Base-by-base conservation (phyloP, 2,888 invertebrate species). In the Philopedon plagiatum region DNA sequence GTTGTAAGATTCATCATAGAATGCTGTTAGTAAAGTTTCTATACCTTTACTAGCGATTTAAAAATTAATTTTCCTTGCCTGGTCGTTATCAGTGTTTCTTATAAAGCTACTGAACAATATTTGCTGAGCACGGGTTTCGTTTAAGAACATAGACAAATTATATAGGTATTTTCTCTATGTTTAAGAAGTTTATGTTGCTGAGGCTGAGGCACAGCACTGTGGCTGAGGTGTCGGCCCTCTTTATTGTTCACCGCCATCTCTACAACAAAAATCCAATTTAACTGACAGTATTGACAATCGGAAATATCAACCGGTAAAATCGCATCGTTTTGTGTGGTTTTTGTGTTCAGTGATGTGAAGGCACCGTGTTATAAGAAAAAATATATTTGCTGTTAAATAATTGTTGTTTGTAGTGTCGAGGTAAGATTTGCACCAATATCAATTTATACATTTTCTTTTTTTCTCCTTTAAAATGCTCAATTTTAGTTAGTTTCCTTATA, bases 281-380 rank as follows among this genome's bases (percentile, higher is more conserved):
- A 15, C 5, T 57, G 57, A 58, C 46, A 64, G 32, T 32, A 9
- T 26, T 66, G 58, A 65, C 61, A 61, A 46, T 39, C 11, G n/a
- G 29, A 11, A 29, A 18, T 37, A 13, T 54, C 68, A 61, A 62
- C 57, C 62, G 68, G 68, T 71, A 71, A 71, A 46, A 44, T 51
- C 71, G 58, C 39, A 56, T 44, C 57, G 44, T 60, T 67, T 54
- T 68, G 49, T 67, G 60, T 67, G 65, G 61, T 69, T 67, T 57
- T 46, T 49, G 41, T 62, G 51, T 58, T 70, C 37, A 71, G 71
- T 73, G 62, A 73, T 73, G 73, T 73, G 56, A 73, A 54, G 44
- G 46, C 68, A 44, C 58, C 41, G 65, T 60, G 26, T 73, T 64
- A 34, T 15, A 26, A 68, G 26, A 34, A 57, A 57, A 23, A 67